Evolutionary conservation across 2,888 invertebrate genomes (phyloP), one percentile per base, ranked within the genome.

Genomic region (Zhuqinia jingwanae): DNA sequence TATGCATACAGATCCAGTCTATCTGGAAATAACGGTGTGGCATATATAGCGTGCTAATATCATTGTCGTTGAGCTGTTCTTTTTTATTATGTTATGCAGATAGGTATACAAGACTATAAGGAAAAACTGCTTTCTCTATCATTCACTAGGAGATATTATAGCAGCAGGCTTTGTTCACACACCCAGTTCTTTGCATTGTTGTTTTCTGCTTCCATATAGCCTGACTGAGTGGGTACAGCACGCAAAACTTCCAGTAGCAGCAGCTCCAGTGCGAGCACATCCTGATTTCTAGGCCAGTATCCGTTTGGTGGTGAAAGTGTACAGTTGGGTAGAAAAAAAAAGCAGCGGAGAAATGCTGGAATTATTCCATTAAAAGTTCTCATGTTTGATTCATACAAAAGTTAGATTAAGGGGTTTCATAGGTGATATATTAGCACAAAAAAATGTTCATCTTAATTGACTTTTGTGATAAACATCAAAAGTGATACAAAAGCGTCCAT

Each of bases 251-350:
- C 2, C 50, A 25, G 22, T 25, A 5, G 25, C 20, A 22, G 45
- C 8, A 53, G 22, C 65, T 80, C 68, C 68, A 65, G 30, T 53
- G 22, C 2, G 20, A 50, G 77, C 25, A 20, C 79, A 42, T 6
- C 10, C 8, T 45, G 27, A 47, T 45, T 53, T 47, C 17, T 65
- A n/a, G 56, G 10, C 20, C 80, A 80, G 80, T 80, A 20, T 50
- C 15, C 42, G 30, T 68, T n/a, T 70, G 56, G 53, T 42, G 36
- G 68, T 80, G 80, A 80, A 80, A 70, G 80, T 70, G 80, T 65
- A 22, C 63, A 56, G 80, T 56, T 80, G 80, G 36, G 8, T 17
- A 75, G 13, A 50, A 3, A 47, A n/a, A 36, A 13, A 17, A 10
- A 76, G 15, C 1, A 58, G 36, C 13, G 8, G n/a, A n/a, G n/a